A percentile compares a stretch with the other conserved stretches of the same genome.
Conservation (phyloP, 2,888 invertebrate genomes). For the Chouioia cunea region DNA sequence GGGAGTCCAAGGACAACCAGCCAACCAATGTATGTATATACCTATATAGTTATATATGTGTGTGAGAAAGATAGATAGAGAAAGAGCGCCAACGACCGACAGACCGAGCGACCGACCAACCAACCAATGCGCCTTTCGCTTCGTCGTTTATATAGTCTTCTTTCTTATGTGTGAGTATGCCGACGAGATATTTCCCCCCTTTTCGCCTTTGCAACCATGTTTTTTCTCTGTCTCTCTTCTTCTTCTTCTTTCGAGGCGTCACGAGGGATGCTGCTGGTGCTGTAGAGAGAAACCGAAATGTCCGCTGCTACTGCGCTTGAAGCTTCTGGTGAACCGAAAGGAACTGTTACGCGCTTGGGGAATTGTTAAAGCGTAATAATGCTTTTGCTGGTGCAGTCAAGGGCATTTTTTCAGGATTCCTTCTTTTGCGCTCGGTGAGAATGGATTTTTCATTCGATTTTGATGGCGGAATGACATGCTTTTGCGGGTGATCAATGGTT, state of each 20-base stretch:
- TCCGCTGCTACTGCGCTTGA: neutral
- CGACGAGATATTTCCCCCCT: no score
- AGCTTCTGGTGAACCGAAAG: neutral
- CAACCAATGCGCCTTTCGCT: constrained; percentile 50
- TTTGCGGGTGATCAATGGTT: no score
- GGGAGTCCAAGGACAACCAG: constrained; percentile 66
- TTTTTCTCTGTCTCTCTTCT: neutral
- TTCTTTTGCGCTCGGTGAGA: no score
- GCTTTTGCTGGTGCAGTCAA: neutral
- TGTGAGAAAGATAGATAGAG: neutral
- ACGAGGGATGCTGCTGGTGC: neutral
- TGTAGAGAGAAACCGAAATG: constrained; percentile 34
- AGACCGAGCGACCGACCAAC: constrained; percentile 49
- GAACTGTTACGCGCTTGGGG: constrained; percentile 25
- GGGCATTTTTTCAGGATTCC: neutral
- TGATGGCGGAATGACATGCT: no score
- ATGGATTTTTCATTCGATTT: no score
- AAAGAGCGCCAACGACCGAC: constrained; percentile 41
- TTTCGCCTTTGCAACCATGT: neutral
- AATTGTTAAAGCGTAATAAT: neutral
- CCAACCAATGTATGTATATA: constrained; percentile 48
- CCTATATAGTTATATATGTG: neutral
- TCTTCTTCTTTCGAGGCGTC: neutral
- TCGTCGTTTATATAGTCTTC: neutral
- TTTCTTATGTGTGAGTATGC: no score